Evolutionary conservation across 2,113 vertebrate species (phyloP).

Genomic region (Archilochus colubris): DNA sequence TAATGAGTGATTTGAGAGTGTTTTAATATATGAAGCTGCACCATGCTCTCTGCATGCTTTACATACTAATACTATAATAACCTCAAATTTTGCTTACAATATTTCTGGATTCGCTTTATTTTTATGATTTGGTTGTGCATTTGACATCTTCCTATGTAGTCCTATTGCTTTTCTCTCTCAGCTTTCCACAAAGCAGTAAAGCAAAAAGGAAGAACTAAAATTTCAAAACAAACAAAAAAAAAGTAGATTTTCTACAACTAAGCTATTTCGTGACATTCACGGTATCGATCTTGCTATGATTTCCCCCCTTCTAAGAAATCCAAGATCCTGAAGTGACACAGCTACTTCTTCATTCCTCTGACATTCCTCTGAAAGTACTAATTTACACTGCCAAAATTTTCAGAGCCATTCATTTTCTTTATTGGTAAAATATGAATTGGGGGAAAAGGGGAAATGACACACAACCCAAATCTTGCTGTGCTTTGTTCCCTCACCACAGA

Average conservation of each 20-base stretch:
- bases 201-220: neutral
- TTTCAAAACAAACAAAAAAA: neutral
- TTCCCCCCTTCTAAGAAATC: neutral
- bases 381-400: neutral
- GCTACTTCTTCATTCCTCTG: neutral
- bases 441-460: neutral
- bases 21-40: slow-evolving; percentile 43
- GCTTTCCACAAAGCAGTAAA: neutral
- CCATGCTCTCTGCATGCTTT: slow-evolving; percentile 27
- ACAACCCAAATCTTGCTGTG: neutral
- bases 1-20: slow-evolving; percentile 32
- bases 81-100: slow-evolving; percentile 17
- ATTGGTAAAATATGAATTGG: neutral
- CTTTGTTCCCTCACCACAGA: neutral
- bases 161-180: neutral
- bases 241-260: neutral
- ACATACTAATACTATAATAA: slow-evolving; percentile 19
- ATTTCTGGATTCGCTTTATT: slow-evolving; percentile 15
- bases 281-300: neutral
- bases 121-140: slow-evolving; percentile 15
- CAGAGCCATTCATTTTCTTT: neutral
- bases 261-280: neutral
- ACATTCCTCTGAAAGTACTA: neutral
- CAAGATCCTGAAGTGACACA: neutral
- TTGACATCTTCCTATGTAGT: slow-evolving; percentile 13